These are phyloP conservation scores for Ascidia mentula DNA, from an alignment of 23 tunicate species.

Conservation along the genomic window DNA sequence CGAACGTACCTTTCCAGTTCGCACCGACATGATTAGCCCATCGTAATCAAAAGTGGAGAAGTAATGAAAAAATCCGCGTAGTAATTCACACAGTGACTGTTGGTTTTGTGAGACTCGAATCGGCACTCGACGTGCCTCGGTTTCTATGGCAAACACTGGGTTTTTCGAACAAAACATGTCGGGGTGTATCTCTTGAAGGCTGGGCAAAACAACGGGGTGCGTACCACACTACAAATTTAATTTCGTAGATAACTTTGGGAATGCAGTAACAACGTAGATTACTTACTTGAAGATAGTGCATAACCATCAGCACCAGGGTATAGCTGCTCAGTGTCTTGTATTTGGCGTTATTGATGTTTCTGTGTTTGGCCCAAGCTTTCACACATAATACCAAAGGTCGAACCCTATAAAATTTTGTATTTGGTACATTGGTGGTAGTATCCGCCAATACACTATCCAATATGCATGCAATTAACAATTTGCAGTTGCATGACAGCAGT, in stretches of 20 bases:
- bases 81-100: slow-evolving; percentile 47
- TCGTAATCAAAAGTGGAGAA: slow-evolving; percentile 43
- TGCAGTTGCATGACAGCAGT: no score
- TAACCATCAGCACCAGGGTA: slow-evolving; percentile 66
- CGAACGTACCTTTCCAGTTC: slow-evolving; percentile 45
- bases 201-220: slow-evolving; percentile 22
- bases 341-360: slow-evolving; percentile 66
- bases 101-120: slow-evolving; percentile 3
- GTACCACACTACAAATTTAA: slow-evolving; percentile 21
- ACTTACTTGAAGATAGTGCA: slow-evolving; percentile 68
- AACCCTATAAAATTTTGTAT: slow-evolving; percentile 51
- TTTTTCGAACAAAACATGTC: not conserved
- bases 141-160: slow-evolving; percentile 4
- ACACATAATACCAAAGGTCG: slow-evolving; percentile 57
- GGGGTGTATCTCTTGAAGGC: slow-evolving; percentile 14
- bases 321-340: slow-evolving; percentile 77
- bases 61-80: slow-evolving; percentile 59
- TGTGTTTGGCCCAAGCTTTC: slow-evolving; percentile 80
- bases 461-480: no score
- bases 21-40: slow-evolving; percentile 46
- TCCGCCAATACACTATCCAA: no score
- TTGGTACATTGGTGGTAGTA: no score
- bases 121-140: slow-evolving; percentile 7
- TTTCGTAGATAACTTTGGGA: not conserved
- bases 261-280: not conserved